A percentile compares a stretch with the other conserved stretches of the same genome.
These are phyloP conservation scores for Telmatochromis brachygnathus DNA, from an alignment of 2,113 vertebrate species.

Conservation along the genomic window DNA sequence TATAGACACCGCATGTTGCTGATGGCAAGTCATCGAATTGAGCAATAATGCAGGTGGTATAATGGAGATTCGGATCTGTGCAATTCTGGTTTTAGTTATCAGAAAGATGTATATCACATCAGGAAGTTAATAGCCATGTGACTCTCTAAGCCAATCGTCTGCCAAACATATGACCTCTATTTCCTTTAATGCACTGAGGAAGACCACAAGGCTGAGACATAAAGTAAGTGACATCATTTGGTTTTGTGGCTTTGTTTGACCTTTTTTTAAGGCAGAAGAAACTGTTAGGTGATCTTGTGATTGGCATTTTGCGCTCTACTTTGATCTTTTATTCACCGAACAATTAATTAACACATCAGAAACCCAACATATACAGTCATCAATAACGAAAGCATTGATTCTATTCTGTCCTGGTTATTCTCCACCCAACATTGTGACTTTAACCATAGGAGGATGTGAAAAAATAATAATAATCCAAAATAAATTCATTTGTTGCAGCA, in stretches of 20 bases:
- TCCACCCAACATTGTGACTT: neutral
- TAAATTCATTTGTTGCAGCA: conserved; percentile 6
- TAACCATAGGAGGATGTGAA: neutral
- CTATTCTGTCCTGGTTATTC: neutral
- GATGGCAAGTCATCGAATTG: neutral
- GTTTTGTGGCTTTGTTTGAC: neutral
- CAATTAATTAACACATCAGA: neutral
- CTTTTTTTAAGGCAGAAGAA: neutral
- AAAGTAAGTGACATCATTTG: neutral
- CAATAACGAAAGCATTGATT: neutral
- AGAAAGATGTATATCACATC: neutral
- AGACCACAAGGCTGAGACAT: neutral
- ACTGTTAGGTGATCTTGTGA: neutral
- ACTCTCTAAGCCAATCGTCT: neutral
- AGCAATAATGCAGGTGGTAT: neutral
- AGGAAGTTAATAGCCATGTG: neutral
- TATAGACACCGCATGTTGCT: neutral
- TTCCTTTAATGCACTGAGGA: neutral
- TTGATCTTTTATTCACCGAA: neutral
- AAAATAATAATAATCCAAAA: neutral
- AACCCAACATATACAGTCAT: neutral
- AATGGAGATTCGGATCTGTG: neutral
- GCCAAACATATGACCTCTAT: neutral
- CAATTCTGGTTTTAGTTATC: neutral
- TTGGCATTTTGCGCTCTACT: neutral